A percentile compares a stretch with the other conserved stretches of the same genome.
Evolutionary conservation across 2,797 vertebrate species (phyloP).

Genomic region (Epinephelus awoara): DNA sequence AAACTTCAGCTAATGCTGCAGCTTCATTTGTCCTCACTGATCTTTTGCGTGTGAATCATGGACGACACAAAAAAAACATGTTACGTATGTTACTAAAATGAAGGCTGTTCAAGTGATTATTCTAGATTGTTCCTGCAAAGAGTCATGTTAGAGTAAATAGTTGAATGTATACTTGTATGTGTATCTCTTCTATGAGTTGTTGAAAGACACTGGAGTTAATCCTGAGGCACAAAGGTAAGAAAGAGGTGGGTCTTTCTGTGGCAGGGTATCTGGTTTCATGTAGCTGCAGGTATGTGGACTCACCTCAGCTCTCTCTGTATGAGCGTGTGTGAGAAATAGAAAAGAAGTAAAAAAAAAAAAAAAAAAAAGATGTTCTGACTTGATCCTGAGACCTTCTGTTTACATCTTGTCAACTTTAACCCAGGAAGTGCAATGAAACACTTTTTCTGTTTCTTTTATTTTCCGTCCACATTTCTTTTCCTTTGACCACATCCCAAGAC

Average conservation of each 20-base stretch:
- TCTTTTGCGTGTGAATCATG: too few relatives aligned
- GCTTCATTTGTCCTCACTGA: too few relatives aligned
- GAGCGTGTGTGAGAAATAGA: neutral
- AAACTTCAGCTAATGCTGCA: too few relatives aligned
- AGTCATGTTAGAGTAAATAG: too few relatives aligned
- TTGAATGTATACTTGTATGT: too few relatives aligned
- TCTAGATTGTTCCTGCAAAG: too few relatives aligned
- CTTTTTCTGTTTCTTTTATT: neutral
- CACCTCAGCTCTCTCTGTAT: neutral
- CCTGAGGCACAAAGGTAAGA: too few relatives aligned
- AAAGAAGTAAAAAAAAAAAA: neutral
- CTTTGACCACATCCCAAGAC: slow-evolving; percentile 39
- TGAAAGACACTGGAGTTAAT: too few relatives aligned
- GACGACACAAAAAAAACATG: too few relatives aligned
- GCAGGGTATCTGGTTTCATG: slow-evolving; percentile 42
- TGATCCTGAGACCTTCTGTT: neutral
- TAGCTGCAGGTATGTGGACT: slow-evolving; percentile 45
- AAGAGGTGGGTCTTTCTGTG: slow-evolving; percentile 19
- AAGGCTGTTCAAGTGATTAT: too few relatives aligned
- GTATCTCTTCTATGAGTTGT: too few relatives aligned
- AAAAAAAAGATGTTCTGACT: neutral
- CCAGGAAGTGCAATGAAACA: neutral
- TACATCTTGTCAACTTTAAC: neutral
- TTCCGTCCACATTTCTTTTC: neutral
- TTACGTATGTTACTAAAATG: too few relatives aligned